Evolutionary conservation across 2,888 invertebrate species (phyloP).

Genomic region (Drosophila falleni): DNA sequence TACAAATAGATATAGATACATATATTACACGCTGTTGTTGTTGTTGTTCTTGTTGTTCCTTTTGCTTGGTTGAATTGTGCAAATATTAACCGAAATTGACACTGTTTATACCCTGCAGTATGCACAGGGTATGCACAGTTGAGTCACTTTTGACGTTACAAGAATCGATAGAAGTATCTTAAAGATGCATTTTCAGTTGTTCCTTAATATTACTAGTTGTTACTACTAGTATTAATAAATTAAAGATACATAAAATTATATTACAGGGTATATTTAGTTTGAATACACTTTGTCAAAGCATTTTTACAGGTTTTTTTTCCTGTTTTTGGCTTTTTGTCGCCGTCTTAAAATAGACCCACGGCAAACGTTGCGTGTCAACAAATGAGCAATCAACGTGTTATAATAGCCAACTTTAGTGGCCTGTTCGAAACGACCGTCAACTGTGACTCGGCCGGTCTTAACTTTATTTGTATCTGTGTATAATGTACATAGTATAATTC

Average conservation of each 20-base stretch:
- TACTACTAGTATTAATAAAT: no score
- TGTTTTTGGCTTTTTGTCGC: conserved; percentile 23
- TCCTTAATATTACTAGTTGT: no score
- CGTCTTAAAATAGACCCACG: conserved; percentile 52
- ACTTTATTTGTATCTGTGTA: conserved; percentile 18
- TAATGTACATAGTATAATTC: not conserved
- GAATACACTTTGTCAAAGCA: not conserved
- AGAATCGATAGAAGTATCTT: not conserved
- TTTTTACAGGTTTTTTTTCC: conserved; percentile 21
- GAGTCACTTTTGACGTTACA: not conserved
- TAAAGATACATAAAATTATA: no score
- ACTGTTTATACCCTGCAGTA: conserved; percentile 19
- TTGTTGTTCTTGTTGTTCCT: conserved; percentile 20
- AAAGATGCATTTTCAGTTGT: not conserved
- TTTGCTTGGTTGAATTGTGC: conserved; percentile 44
- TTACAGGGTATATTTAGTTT: conserved; percentile 23
- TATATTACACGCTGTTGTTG: conserved; percentile 11
- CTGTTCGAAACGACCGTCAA: conserved; percentile 30
- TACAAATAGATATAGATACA: conserved; percentile 10
- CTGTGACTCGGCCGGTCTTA: conserved; percentile 17
- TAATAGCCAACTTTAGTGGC: conserved; percentile 66
- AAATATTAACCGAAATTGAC: conserved; percentile 59
- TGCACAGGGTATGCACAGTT: conserved; percentile 7
- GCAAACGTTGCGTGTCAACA: conserved; percentile 70
- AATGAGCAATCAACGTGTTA: conserved; percentile 70